Percentiles rank a stretch among this genome's conserved stretches.
Evolutionary conservation across 1,140 invertebrate genomes (phyloP).

Genomic region (Anoplophora glabripennis): DNA sequence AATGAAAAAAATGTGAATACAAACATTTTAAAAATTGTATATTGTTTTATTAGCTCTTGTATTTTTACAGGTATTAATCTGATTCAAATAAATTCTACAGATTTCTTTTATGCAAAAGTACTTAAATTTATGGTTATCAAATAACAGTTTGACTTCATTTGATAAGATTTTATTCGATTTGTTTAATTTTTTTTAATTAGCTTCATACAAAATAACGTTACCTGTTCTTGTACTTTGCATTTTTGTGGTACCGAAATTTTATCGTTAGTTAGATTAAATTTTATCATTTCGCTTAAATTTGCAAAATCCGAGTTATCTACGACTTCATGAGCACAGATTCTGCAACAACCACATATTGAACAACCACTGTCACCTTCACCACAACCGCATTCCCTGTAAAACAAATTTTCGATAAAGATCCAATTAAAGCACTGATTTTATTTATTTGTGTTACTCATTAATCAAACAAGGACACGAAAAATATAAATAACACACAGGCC

Average conservation of each 20-base stretch:
- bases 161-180: too few species aligned
- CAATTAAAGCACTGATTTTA: constrained; percentile 17
- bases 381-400: constrained; percentile 84
- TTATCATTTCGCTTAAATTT: constrained; percentile 56
- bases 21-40: too few species aligned
- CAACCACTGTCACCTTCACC: constrained; percentile 94
- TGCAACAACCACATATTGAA: constrained; percentile 86
- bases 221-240: constrained; percentile 57
- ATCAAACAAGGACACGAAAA: too few species aligned
- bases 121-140: too few species aligned
- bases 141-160: too few species aligned
- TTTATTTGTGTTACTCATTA: not conserved
- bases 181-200: too few species aligned
- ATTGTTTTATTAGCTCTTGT: too few species aligned
- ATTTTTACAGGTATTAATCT: too few species aligned
- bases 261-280: constrained; percentile 55
- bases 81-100: too few species aligned
- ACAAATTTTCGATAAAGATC: constrained; percentile 5
- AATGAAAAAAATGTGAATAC: too few species aligned
- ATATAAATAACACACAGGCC: too few species aligned
- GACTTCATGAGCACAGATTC: constrained; percentile 76
- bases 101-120: too few species aligned
- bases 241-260: constrained; percentile 49
- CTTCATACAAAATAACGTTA: constrained; percentile 16
- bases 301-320: constrained; percentile 53